Evolutionary conservation across 1,140 invertebrate species (phyloP), one percentile per base, ranked within the genome.

Genomic region (Limonius californicus): DNA sequence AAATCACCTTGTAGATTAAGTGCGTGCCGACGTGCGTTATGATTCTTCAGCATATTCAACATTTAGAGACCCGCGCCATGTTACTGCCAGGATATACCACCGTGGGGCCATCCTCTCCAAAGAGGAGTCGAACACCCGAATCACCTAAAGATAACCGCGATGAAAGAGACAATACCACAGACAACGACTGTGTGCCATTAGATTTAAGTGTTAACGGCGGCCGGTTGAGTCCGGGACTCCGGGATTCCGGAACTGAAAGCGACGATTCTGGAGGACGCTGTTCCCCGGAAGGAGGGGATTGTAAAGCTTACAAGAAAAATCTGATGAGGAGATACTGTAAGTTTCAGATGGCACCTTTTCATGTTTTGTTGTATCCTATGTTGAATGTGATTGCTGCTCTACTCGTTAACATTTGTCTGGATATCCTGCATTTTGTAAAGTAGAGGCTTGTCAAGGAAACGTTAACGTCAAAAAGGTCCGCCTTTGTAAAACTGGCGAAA

Each of bases 321-420:
- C 84, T 93, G 68, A 92, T 93, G 83, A 89, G 89, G 80, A 83
- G 91, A 84, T 93, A 91, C 80, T 85, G 90, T 93, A 88, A 93
- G 90, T 90, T 57, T 18, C n/a, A 8, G 9, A 7, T 55, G 4
- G 11, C 15, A 14, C 8, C 43, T 14, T 15, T 8, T 8, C 6
- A 45, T 45, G 4, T 45, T 45, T 15, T 45, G 7, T 45, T 45
- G 27, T 11, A 11, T 11, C 27, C n/a, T n/a, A n/a, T n/a, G n/a
- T n/a, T n/a, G n/a, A n/a, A n/a, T n/a, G n/a, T n/a, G n/a, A n/a
- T n/a, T n/a, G n/a, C n/a, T n/a, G n/a, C n/a, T n/a, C n/a, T n/a
- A n/a, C n/a, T n/a, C n/a, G n/a, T n/a, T n/a, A n/a, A n/a, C n/a
- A n/a, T n/a, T n/a, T n/a, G n/a, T n/a, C n/a, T n/a, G n/a, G n/a